phyloP scores from a whole-genome alignment of 2,797 vertebrate species.

The Sebastes melanostomus region DNA sequence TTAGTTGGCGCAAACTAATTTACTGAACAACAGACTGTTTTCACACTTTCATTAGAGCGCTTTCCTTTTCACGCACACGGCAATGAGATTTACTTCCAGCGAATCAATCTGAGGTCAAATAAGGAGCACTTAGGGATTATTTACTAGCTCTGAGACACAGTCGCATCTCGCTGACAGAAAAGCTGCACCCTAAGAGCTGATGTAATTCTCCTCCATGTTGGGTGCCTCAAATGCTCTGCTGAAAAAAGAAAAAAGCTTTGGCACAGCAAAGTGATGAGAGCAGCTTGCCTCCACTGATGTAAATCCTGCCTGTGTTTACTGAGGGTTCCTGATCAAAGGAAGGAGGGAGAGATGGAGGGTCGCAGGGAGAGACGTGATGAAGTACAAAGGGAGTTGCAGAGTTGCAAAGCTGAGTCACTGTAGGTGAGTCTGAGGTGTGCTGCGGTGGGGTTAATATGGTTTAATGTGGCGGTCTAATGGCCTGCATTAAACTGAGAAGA shows the following conservation, averaged over 20 bases:
- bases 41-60: constrained; percentile 54
- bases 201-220: constrained; percentile 69
- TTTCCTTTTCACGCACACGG: constrained; percentile 9
- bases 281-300: constrained; percentile 68
- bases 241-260: constrained; percentile 49
- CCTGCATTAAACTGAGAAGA: constrained; percentile 80
- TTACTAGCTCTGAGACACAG: constrained; percentile 53
- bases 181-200: constrained; percentile 62
- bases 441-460: constrained; percentile 5
- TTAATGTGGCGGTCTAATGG: constrained; percentile 38
- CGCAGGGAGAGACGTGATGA: constrained; percentile 4
- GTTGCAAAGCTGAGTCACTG: constrained; percentile 53
- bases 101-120: constrained; percentile 64
- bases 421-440: constrained; percentile 31
- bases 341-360: constrained; percentile 28
- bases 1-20: constrained; percentile 41
- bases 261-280: constrained; percentile 66
- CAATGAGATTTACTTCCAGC: constrained; percentile 50
- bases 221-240: constrained; percentile 56
- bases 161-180: constrained; percentile 60
- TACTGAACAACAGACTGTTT: constrained; percentile 35
- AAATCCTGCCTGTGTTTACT: constrained; percentile 69
- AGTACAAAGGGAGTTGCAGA: constrained; percentile 28
- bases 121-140: constrained; percentile 71
- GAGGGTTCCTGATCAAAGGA: constrained; percentile 66